A percentile compares a stretch with the other conserved stretches of the same genome.
phyloP scores from a whole-genome alignment of 2,113 vertebrate species.

The Gopherus flavomarginatus region DNA sequence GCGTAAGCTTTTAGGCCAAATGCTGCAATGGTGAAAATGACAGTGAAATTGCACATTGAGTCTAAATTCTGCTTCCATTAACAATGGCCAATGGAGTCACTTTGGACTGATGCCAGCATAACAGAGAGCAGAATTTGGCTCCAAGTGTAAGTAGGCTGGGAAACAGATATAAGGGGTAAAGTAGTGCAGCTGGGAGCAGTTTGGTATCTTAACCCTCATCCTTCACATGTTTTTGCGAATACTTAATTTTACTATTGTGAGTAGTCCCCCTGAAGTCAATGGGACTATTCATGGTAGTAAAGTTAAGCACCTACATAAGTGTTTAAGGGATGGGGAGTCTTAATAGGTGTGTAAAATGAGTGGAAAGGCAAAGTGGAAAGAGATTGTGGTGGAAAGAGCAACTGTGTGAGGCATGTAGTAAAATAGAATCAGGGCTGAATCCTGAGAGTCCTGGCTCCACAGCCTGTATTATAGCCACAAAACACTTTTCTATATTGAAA shows the following conservation, averaged over 20 bases:
- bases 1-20: not conserved
- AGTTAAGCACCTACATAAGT: not conserved
- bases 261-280: not conserved
- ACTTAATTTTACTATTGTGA: not conserved
- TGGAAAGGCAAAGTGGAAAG: not conserved
- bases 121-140: not conserved
- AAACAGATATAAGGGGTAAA: not conserved
- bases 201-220: not conserved
- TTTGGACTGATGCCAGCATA: not conserved
- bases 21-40: not conserved
- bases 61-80: not conserved
- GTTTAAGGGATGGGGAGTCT: not conserved
- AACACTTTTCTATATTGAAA: not conserved
- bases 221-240: not conserved
- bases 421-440: not conserved
- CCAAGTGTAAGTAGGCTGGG: not conserved
- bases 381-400: not conserved
- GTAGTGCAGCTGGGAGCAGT: not conserved
- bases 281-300: not conserved
- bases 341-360: not conserved
- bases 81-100: not conserved
- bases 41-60: not conserved
- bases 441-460: not conserved
- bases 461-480: not conserved
- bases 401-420: not conserved